phyloP scores from a whole-genome alignment of 2,113 vertebrate genomes.

The Microtus ochrogaster region DNA sequence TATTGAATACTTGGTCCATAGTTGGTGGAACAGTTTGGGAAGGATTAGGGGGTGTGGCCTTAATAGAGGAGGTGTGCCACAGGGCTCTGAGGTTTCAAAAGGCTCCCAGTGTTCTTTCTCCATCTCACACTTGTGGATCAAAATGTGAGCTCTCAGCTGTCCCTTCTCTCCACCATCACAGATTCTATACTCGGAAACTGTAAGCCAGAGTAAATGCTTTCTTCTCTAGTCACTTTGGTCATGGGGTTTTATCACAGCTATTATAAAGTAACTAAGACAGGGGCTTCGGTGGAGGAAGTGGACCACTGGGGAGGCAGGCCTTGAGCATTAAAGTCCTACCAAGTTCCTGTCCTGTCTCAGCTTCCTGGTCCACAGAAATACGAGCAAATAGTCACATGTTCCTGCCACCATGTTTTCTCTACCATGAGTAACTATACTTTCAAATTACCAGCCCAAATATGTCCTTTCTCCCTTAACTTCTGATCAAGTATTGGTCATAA shows the following conservation, averaged over 20 bases:
- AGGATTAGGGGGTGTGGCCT: not conserved
- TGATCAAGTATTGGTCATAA: not conserved
- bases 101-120: not conserved
- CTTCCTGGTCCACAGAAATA: not conserved
- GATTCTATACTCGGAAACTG: not conserved
- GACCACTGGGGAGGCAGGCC: not conserved
- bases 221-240: not conserved
- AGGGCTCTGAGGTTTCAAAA: not conserved
- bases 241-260: not conserved
- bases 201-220: not conserved
- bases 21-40: not conserved
- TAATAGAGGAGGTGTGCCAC: not conserved
- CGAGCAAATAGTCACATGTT: not conserved
- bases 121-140: not conserved
- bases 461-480: not conserved
- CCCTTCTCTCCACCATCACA: not conserved
- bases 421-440: not conserved
- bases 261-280: not conserved
- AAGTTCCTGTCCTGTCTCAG: not conserved
- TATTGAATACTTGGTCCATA: not conserved
- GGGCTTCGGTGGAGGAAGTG: not conserved
- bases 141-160: not conserved
- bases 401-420: no score
- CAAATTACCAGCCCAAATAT: not conserved
- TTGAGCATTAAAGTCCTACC: not conserved